phyloP scores from a whole-genome alignment of 2,888 invertebrate species.

The Agriopis marginaria region DNA sequence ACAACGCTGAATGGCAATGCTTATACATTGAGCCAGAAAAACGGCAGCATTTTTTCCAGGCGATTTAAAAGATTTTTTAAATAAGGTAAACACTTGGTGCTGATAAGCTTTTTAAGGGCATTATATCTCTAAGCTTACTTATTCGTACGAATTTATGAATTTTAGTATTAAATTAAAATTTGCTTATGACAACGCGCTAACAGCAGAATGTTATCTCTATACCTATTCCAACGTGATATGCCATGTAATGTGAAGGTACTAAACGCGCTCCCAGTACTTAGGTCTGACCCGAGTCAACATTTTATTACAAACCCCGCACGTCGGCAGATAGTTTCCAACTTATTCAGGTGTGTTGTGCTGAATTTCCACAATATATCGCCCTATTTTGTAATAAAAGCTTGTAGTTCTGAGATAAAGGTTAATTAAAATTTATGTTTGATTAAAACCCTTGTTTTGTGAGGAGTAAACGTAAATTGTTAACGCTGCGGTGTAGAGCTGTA shows the following conservation, averaged over 20 bases:
- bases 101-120: no score
- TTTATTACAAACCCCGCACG: constrained; percentile 16
- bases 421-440: constrained; percentile 37
- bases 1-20: no score
- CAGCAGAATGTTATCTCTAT: background rate
- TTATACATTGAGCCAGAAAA: no score
- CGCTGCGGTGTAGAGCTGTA: constrained; percentile 11
- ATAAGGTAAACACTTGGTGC: no score
- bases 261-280: background rate
- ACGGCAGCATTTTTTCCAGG: no score
- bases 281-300: constrained; percentile 21
- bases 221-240: background rate
- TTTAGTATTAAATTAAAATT: no score
- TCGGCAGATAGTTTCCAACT: constrained; percentile 27
- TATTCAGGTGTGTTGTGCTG: constrained; percentile 26
- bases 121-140: no score
- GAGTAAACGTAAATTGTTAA: constrained; percentile 18
- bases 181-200: no score
- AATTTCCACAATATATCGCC: constrained; percentile 31
- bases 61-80: no score
- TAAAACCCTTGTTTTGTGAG: constrained; percentile 27
- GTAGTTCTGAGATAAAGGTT: constrained; percentile 33
- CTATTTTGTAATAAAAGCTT: constrained; percentile 30
- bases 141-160: no score
- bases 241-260: background rate